Percentiles rank a stretch among this genome's conserved stretches.
Conservation (phyloP, 1,140 invertebrate genomes). For the Leucophenga varia region DNA sequence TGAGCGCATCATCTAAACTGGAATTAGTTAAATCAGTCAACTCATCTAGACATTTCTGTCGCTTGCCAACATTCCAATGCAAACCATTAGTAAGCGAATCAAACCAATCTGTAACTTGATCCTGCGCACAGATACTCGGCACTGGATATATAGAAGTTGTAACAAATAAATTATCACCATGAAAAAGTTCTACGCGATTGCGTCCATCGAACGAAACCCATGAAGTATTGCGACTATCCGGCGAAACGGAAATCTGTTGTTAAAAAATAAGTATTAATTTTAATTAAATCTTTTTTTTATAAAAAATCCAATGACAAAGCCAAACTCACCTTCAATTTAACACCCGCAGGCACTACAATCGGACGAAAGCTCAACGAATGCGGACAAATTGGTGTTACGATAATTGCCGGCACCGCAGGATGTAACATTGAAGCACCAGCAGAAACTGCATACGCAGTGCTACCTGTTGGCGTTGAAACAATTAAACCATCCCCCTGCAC, state of each 20-base stretch:
- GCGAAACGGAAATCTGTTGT: constrained; percentile 87
- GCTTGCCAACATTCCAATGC: constrained; percentile 95
- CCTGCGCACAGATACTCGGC: constrained; percentile 90
- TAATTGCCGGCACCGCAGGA: constrained; percentile 93
- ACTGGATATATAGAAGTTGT: constrained; percentile 95
- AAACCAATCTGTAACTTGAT: constrained; percentile 97
- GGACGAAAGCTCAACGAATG: constrained; percentile 93
- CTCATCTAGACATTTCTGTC: constrained; percentile 87
- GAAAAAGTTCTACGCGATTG: constrained; percentile 86
- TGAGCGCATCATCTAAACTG: constrained; percentile 76
- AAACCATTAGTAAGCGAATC: constrained; percentile 91
- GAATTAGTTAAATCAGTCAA: constrained; percentile 81
- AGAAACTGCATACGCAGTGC: constrained; percentile 94
- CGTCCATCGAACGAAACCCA: constrained; percentile 97
- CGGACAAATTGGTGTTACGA: constrained; percentile 96
- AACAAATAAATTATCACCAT: constrained; percentile 91
- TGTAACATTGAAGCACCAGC: constrained; percentile 98
- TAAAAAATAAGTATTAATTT: constrained; percentile 12
- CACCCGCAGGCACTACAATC: constrained; percentile 94
- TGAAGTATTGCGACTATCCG: constrained; percentile 89
- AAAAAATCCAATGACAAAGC: not conserved
- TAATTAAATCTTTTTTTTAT: too few species aligned
- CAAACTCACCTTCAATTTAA: constrained; percentile 82
- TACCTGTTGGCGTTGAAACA: constrained; percentile 94
- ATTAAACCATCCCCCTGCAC: constrained; percentile 95